Evolutionary conservation across 2,888 invertebrate species (phyloP), one percentile per base, ranked within the genome.

Genomic region (Deroplatys truncata): DNA sequence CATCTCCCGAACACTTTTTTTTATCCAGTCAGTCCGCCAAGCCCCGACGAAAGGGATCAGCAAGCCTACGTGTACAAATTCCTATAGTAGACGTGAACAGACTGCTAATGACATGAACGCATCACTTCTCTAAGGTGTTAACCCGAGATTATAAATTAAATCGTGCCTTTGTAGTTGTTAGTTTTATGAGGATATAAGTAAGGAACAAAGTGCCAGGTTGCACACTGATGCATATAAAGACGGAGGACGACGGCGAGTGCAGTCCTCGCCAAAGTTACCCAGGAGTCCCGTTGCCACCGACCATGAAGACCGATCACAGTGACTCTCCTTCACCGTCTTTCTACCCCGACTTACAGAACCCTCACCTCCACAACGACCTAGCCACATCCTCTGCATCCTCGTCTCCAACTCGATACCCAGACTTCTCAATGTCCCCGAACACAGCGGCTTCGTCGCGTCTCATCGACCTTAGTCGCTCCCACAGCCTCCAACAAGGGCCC

Each of bases 381-480:
- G 16, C 31, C 16, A 16, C 43, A 9, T 84, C 84, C 25, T 84
- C 88, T 28, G 83, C 43, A n/a, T 83, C 88, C 20, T 43, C 88
- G 8, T 72, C 88, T 9, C 88, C 43, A 31, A n/a, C 29, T 20
- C 84, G 35, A 25, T 82, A 83, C 28, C 29, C n/a, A 43, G 88
- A 82, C 28, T 88, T 83, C 88, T 43, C 82, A 10, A 20, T n/a
- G 15, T 88, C 28, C 72, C 20, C 20, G 28, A 43, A 15, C 25
- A 35, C 84, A 25, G 88, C 49, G 29, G 84, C 84, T 15, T 15
- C 84, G n/a, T 49, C 88, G 25, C 88, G 87, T 20, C 82, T 88
- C 13, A 88, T 89, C 28, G 90, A 89, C 88, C 35, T 89, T 83
- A 89, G 89, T 49, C 72, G 89, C 5, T 31, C 89, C 20, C 56